phyloP scores from a whole-genome alignment of 2,797 vertebrate genomes.

The Esox lucius region DNA sequence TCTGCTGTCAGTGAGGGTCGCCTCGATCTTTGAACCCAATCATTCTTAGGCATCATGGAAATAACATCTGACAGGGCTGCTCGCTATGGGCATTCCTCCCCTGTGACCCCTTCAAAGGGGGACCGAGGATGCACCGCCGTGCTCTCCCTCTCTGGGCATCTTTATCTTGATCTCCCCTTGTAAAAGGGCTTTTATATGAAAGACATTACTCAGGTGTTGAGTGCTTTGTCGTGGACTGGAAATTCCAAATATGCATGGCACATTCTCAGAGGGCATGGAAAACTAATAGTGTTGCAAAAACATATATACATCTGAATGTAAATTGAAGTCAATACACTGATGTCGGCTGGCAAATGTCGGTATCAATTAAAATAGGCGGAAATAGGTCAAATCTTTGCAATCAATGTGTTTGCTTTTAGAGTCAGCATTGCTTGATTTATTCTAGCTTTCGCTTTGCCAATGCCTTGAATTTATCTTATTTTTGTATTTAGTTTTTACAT shows the following conservation, averaged over 20 bases:
- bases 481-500: not conserved
- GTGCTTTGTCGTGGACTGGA: not conserved
- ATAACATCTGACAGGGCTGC: slow-evolving; percentile 65
- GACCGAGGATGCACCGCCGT: slow-evolving; percentile 50
- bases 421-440: not conserved
- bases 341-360: not conserved
- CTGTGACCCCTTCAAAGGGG: slow-evolving; percentile 55
- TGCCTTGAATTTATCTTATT: not conserved
- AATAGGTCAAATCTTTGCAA: not conserved
- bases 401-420: not conserved
- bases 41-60: slow-evolving; percentile 64
- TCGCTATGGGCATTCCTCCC: slow-evolving; percentile 57
- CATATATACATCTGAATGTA: no score
- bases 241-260: not conserved
- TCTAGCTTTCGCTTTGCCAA: no score
- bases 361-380: not conserved
- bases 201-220: not conserved
- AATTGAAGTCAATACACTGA: not conserved
- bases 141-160: no score
- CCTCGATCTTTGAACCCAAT: slow-evolving; percentile 62
- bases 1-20: slow-evolving; percentile 54
- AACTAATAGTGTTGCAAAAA: not conserved
- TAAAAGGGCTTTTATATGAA: not conserved
- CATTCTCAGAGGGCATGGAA: not conserved
- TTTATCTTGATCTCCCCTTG: not conserved